These are phyloP conservation scores for Habrosyne pyritoides DNA, from an alignment of 2,888 invertebrate species.

Conservation along the genomic window DNA sequence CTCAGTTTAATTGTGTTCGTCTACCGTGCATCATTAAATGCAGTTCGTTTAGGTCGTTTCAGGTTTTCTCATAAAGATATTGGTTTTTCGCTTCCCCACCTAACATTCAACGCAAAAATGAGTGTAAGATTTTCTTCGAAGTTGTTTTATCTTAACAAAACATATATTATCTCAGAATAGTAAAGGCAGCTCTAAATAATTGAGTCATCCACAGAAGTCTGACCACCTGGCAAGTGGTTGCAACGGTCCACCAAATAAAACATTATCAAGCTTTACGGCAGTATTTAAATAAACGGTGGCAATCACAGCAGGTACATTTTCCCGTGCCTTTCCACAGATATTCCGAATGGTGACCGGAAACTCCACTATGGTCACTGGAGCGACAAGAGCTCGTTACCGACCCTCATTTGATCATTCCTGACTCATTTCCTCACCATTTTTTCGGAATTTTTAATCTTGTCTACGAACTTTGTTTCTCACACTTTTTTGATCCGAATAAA, in stretches of 20 bases:
- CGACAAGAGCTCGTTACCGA: constrained; percentile 65
- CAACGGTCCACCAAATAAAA: not conserved
- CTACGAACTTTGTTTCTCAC: constrained; percentile 61
- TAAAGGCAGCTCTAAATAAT: not conserved
- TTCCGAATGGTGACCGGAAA: constrained; percentile 59
- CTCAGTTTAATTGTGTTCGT: constrained; percentile 45
- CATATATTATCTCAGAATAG: too few relatives aligned
- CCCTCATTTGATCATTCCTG: constrained; percentile 56
- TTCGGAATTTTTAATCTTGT: constrained; percentile 54
- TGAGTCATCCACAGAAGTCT: not conserved
- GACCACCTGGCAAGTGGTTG: not conserved
- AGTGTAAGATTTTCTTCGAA: too few relatives aligned
- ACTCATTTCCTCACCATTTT: constrained; percentile 76
- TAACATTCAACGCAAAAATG: too few relatives aligned
- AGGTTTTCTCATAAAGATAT: too few relatives aligned
- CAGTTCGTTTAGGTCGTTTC: not conserved
- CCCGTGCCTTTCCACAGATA: constrained; percentile 21
- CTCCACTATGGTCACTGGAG: constrained; percentile 59
- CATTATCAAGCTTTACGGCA: not conserved
- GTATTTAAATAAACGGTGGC: constrained; percentile 12
- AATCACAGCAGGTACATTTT: constrained; percentile 59
- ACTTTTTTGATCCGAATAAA: constrained; percentile 30
- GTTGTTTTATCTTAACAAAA: too few relatives aligned
- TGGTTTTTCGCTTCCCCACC: too few relatives aligned
- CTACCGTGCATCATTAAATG: constrained; percentile 41